Base-by-base conservation (phyloP, 2,113 vertebrate genomes). In the Nycticryphes semicollaris region DNA sequence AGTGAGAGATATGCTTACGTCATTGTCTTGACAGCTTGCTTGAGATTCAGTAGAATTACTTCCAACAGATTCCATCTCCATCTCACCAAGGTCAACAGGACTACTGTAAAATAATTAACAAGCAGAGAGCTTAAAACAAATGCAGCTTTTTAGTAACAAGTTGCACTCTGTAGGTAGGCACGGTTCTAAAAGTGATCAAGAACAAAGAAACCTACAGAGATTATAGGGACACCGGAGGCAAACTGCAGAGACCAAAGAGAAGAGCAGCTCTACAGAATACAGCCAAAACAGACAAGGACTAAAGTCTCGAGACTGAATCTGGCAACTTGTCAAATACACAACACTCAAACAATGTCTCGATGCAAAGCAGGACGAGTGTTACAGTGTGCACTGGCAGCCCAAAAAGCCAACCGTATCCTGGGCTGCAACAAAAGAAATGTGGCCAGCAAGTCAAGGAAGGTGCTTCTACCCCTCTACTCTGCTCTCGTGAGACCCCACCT, bases 51-150 rank as follows among this genome's bases (percentile, higher is more conserved):
- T 90, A 57, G 98, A 97, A 79, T 94, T 97, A 74, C 98, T 98
- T 64, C 97, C 98, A 5, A 98, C 96, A 39, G 98, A 98, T 66
- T 99, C 98, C 3, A 98, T 98, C 96, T 99, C 99, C 99, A 99
- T 99, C 47, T 99, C 99, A 33, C 98, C 98, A 8, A 99, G 97
- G 84, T 98, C 98, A 62, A 99, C 98, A 78, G 99, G 98, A 17
- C 96, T 98, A 69, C 99, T 99, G 83, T 5, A 79, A 93, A 91
- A 86, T 39, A 5, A 90, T 81, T 47, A 9, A 64, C 33, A 87
- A 85, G 43, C 43, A 66, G 3, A 83, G 1, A 80, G 9, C 18
- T 74, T 39, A 64, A 76, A 84, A 41, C 23, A 91, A 87, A 80
- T 18, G 18, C 3, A 9, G 5, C 10, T 66, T 43, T 50, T 20